These are phyloP conservation scores for Parazoanthus atlanticus DNA, from an alignment of 92 coral and sea anemone genomes.

Conservation along the genomic window DNA sequence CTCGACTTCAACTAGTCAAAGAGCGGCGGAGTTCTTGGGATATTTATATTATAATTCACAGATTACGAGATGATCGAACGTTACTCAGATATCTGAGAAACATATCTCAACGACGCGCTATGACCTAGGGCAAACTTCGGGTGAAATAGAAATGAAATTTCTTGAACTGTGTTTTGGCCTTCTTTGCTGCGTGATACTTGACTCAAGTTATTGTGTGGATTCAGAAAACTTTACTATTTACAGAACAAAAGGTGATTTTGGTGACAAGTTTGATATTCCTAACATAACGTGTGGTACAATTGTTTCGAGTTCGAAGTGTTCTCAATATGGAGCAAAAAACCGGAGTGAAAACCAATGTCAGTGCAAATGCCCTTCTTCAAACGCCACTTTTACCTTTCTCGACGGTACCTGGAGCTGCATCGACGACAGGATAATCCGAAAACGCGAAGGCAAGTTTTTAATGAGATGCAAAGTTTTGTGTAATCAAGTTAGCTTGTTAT, in stretches of 20 bases:
- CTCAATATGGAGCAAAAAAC: not conserved
- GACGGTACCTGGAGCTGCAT: not conserved
- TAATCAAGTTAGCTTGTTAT: no score
- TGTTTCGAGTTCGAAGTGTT: not conserved
- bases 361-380: conserved; percentile 8
- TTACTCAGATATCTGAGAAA: not conserved
- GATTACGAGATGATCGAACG: not conserved
- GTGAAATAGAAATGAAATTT: not conserved
- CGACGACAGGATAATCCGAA: not conserved
- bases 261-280: conserved; percentile 13
- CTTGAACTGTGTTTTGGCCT: not conserved
- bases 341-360: not conserved
- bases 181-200: not conserved
- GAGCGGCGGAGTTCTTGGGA: not conserved
- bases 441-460: conserved; percentile 3
- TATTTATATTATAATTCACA: not conserved
- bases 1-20: not conserved
- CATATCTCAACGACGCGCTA: no score
- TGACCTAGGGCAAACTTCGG: no score
- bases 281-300: not conserved
- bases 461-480: not conserved
- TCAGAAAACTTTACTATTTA: conserved; percentile 1
- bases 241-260: not conserved
- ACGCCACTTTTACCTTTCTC: not conserved
- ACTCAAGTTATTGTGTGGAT: not conserved